A percentile compares a stretch with the other conserved stretches of the same genome.
Evolutionary conservation across 2,888 invertebrate genomes (phyloP).

Genomic region (Podotricha telesiphe): DNA sequence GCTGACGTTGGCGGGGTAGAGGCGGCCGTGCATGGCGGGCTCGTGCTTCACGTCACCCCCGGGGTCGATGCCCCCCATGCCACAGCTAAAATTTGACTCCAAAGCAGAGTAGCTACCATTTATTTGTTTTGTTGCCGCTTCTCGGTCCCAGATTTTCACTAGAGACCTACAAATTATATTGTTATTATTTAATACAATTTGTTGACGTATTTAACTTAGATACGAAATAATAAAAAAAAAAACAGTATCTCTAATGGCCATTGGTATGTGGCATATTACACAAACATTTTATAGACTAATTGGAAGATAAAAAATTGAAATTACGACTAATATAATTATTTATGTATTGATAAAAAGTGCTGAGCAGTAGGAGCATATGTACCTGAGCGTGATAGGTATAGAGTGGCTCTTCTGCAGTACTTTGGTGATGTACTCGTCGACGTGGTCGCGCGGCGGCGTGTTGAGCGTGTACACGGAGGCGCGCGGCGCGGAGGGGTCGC

Average conservation of each 20-base stretch:
- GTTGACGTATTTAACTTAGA: too few relatives aligned
- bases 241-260: too few relatives aligned
- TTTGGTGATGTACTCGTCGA: conserved; percentile 76
- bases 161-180: conserved; percentile 79
- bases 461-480: conserved; percentile 89
- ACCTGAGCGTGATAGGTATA: conserved; percentile 95
- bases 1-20: conserved; percentile 66
- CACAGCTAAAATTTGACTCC: conserved; percentile 86
- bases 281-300: too few relatives aligned
- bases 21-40: conserved; percentile 67
- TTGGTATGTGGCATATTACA: too few relatives aligned
- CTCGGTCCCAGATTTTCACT: conserved; percentile 93
- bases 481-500: conserved; percentile 90
- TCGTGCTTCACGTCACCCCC: conserved; percentile 82
- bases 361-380: too few relatives aligned
- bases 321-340: too few relatives aligned
- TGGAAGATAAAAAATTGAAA: too few relatives aligned
- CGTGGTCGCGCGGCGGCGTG: conserved; percentile 65
- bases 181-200: background rate
- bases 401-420: conserved; percentile 94
- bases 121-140: conserved; percentile 82
- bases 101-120: conserved; percentile 81
- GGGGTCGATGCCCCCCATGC: conserved; percentile 87
- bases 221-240: too few relatives aligned
- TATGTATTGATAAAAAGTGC: too few relatives aligned